Evolutionary conservation across 2,797 vertebrate species (phyloP), one percentile per base, ranked within the genome.

Genomic region (Macrochelys suwanniensis): DNA sequence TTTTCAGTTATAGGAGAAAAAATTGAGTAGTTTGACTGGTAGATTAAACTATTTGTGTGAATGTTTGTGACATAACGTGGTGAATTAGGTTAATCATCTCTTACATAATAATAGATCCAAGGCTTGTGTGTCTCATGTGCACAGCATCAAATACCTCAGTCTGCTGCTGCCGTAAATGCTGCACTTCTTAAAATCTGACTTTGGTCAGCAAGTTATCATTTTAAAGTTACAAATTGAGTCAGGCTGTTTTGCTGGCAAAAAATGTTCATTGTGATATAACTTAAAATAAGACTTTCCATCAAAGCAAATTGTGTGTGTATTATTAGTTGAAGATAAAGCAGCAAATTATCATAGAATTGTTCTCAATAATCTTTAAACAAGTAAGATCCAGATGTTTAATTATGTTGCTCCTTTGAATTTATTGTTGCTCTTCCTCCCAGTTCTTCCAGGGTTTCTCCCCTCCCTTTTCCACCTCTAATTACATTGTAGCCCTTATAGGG

Each of bases 21-120:
- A 42, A 71, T 1, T 2, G 26, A 83, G 28, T 84, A 54, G 6
- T 92, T 80, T 94, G 65, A 82, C 86, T 85, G 42, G 33, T 50
- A 94, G 84, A 83, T 25, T 79, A 87, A 86, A 28, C 59, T 85
- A 12, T 89, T 45, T 56, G 13, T 49, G 13, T 78, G 86, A 89
- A 80, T 82, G 59, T 59, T 93, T 92, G 54, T 85, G 76, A 50
- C n/a, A 54, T 81, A 61, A 84, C 57, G 71, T 90, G 57, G 42
- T 47, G 79, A 94, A 94, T 94, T 88, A 92, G 23, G 25, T 61
- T 71, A 71, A n/a, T 79, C 13, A 80, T 93, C 53, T 92, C 56
- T 84, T 87, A 51, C 11, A 88, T 65, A 50, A 33, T 56, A 61
- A 31, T 33, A 53, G 89, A 88, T 78, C 11, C 57, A 23, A 0